Evolutionary conservation across 2,797 vertebrate species (phyloP).

Genomic region (Myripristis jacobus): DNA sequence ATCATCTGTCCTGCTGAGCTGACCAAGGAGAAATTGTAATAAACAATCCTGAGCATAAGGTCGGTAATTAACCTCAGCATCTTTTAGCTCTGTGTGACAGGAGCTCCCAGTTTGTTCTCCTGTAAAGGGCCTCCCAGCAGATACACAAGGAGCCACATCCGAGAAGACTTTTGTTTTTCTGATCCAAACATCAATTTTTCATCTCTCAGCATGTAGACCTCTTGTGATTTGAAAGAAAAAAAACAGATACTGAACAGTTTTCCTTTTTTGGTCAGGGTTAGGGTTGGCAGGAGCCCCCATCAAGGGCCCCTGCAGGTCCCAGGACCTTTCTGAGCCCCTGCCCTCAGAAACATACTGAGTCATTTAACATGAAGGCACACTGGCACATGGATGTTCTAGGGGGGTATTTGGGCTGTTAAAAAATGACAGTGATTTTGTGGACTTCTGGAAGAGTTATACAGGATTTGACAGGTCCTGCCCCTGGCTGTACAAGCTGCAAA

Average conservation of each 20-base stretch:
- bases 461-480: slow-evolving; percentile 33
- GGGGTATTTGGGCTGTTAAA: not conserved
- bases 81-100: slow-evolving; percentile 20
- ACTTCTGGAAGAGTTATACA: slow-evolving; percentile 42
- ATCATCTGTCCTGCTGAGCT: slow-evolving; percentile 7
- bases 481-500: slow-evolving; percentile 19
- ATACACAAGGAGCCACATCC: not conserved
- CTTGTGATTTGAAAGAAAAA: too few species aligned
- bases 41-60: slow-evolving; percentile 35
- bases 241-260: too few species aligned
- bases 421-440: slow-evolving; percentile 20
- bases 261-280: not conserved
- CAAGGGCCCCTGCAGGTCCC: slow-evolving; percentile 1
- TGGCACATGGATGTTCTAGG: slow-evolving; percentile 21
- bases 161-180: not conserved
- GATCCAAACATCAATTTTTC: too few species aligned
- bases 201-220: too few species aligned
- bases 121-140: slow-evolving; percentile 11
- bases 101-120: too few species aligned
- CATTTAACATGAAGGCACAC: slow-evolving; percentile 27
- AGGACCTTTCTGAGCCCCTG: not conserved
- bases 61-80: slow-evolving; percentile 44
- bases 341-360: slow-evolving; percentile 18
- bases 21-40: slow-evolving; percentile 14
- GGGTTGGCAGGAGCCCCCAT: not conserved